phyloP scores from a whole-genome alignment of 1,140 invertebrate genomes.

The Proctacanthus coquilletti region DNA sequence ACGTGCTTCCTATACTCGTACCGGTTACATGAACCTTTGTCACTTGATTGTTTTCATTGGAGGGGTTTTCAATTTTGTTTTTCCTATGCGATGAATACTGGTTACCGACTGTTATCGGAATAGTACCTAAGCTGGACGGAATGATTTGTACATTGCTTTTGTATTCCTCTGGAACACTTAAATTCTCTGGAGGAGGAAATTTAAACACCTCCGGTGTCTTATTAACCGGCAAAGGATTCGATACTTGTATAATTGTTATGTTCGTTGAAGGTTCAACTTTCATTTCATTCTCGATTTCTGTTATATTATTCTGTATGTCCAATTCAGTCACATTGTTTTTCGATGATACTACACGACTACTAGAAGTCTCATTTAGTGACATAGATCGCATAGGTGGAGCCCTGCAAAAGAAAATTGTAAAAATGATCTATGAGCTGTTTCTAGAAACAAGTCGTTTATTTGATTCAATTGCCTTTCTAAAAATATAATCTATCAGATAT shows the following conservation, averaged over 20 bases:
- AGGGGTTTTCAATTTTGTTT: constrained; percentile 8
- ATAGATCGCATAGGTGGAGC: too few relatives aligned
- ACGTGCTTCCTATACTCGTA: constrained; percentile 8
- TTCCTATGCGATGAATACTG: constrained; percentile 18
- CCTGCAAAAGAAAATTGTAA: too few relatives aligned
- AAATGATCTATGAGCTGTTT: too few relatives aligned
- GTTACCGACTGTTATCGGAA: constrained; percentile 14
- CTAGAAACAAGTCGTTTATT: too few relatives aligned
- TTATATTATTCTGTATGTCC: too few relatives aligned
- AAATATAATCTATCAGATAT: too few relatives aligned
- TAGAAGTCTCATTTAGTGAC: too few relatives aligned
- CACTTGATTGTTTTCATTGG: constrained; percentile 11
- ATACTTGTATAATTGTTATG: constrained; percentile 28
- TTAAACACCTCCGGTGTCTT: constrained; percentile 22
- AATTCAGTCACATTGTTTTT: too few relatives aligned
- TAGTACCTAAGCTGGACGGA: constrained; percentile 26
- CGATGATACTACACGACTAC: too few relatives aligned
- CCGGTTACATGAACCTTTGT: constrained; percentile 20
- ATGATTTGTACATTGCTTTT: constrained; percentile 31
- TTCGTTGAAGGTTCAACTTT: constrained; percentile 20
- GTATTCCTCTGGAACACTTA: constrained; percentile 14
- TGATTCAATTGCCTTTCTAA: too few relatives aligned
- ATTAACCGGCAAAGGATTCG: constrained; percentile 15
- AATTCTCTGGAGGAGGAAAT: constrained; percentile 16
- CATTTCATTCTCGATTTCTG: too few relatives aligned